Evolutionary conservation across 2,888 invertebrate species (phyloP).

Genomic region (Melieria crassipennis): DNA sequence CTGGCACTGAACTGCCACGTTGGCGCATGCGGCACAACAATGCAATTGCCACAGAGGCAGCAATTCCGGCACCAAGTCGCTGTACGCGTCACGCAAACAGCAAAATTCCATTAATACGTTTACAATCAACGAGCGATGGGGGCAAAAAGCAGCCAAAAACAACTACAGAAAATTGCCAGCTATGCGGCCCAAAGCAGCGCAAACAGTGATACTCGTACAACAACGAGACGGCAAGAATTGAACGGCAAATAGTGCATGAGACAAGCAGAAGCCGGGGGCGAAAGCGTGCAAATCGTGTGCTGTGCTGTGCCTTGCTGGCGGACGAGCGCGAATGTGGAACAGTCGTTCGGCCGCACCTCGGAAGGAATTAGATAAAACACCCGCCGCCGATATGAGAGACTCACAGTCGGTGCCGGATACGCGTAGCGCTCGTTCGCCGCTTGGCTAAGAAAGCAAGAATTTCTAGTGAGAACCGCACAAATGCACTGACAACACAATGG

Average conservation of each 20-base stretch:
- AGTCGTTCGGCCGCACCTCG: constrained; percentile 28
- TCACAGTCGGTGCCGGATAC: constrained; percentile 57
- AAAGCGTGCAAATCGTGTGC: neutral
- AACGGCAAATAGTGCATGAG: neutral
- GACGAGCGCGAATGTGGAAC: neutral
- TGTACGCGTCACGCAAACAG: constrained; percentile 41
- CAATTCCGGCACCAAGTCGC: no score
- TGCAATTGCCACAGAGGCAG: no score
- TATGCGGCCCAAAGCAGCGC: neutral
- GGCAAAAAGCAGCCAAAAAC: constrained; percentile 12
- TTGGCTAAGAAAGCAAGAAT: constrained; percentile 25
- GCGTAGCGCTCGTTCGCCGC: constrained; percentile 50
- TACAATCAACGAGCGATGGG: constrained; percentile 4
- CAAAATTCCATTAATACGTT: constrained; percentile 43
- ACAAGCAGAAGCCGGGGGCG: no score
- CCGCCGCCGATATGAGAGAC: constrained; percentile 54
- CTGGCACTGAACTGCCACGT: no score
- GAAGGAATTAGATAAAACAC: constrained; percentile 61
- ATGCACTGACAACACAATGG: constrained; percentile 4
- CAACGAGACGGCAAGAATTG: neutral
- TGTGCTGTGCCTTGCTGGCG: neutral
- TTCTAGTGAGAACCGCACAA: constrained; percentile 1
- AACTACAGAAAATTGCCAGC: neutral
- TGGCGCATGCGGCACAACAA: no score
- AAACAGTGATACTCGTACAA: constrained; percentile 2